Evolutionary conservation across 2,113 vertebrate species (phyloP).

Genomic region (rabbit (Oryctolagus cuniculus)): mOryCun1.1 NC_091442.1:89592501-89593000

Average conservation of each 20-base stretch:
- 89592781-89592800: not conserved
- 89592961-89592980: too few species aligned
- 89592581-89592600: not conserved
- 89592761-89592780: not conserved
- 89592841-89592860: too few species aligned
- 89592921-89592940: too few species aligned
- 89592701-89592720: not conserved
- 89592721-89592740: not conserved
- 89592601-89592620: not conserved
- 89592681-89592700: not conserved
- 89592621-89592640: not conserved
- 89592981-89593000: too few species aligned
- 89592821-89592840: too few species aligned
- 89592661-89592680: not conserved
- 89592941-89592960: too few species aligned
- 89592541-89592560: not conserved
- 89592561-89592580: slow-evolving; percentile 1
- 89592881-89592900: too few species aligned
- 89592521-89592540: too few species aligned
- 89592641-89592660: not conserved
- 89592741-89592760: not conserved
- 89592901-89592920: too few species aligned
- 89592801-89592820: too few species aligned
- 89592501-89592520: too few species aligned
- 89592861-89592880: rapidly evolving